Percentiles rank a stretch among this genome's conserved stretches.
Conservation (phyloP, 2,888 invertebrate species). For the Girardia tigrina region DNA sequence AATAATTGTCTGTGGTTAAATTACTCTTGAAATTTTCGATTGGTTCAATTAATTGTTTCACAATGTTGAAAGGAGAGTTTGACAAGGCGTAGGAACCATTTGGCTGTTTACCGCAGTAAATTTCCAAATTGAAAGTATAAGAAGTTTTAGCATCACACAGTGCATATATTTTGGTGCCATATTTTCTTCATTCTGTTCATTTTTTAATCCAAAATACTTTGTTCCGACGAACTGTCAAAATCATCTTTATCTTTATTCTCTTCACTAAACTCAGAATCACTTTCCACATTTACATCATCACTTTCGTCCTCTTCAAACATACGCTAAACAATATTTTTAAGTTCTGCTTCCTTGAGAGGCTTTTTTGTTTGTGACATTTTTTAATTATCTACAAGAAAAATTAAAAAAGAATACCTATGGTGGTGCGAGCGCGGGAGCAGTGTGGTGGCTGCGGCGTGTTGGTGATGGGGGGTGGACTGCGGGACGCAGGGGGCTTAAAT, state of each 20-base stretch:
- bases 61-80: slow-evolving; percentile 1
- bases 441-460: too few species aligned
- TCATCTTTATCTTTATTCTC: slow-evolving; percentile 3
- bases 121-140: slow-evolving; percentile 1
- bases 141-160: neutral
- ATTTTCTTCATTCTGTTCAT: slow-evolving; percentile 5
- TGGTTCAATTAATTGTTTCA: slow-evolving; percentile 6
- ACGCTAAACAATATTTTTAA: neutral
- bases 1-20: neutral
- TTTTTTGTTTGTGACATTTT: slow-evolving; percentile 4
- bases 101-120: neutral
- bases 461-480: too few species aligned
- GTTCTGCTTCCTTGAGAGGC: slow-evolving; percentile 8
- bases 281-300: neutral
- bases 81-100: neutral
- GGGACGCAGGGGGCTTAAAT: too few species aligned
- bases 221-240: slow-evolving; percentile 19
- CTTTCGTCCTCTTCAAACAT: neutral
- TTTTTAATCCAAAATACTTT: slow-evolving; percentile 2
- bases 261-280: slow-evolving; percentile 14
- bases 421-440: too few species aligned
- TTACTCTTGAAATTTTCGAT: neutral
- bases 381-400: slow-evolving; percentile 15
- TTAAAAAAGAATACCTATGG: neutral
- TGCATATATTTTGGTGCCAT: neutral